phyloP scores from a whole-genome alignment of 1,140 invertebrate species.

The Potamilus streckersoni region DNA sequence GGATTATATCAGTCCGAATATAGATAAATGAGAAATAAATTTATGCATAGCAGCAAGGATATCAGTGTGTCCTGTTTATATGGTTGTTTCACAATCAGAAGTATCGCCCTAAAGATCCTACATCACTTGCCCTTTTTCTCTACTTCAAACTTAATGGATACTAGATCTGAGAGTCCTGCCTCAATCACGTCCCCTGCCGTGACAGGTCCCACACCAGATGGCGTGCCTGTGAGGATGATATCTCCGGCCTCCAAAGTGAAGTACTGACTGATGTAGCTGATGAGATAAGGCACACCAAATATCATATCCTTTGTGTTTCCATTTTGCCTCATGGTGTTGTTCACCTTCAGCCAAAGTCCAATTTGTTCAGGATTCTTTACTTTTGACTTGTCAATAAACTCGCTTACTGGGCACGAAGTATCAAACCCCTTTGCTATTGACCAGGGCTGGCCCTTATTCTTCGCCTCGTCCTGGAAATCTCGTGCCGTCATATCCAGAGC shows the following conservation, averaged over 20 bases:
- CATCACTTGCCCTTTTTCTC: slow-evolving; percentile 21
- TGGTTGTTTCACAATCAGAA: no score
- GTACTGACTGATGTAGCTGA: slow-evolving; percentile 77
- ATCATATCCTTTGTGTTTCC: slow-evolving; percentile 79
- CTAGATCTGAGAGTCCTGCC: slow-evolving; percentile 74
- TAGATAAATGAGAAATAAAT: no score
- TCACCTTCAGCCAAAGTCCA: slow-evolving; percentile 73
- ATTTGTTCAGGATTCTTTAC: slow-evolving; percentile 76
- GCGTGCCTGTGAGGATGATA: slow-evolving; percentile 83
- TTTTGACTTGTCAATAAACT: slow-evolving; percentile 74
- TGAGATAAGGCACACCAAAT: slow-evolving; percentile 76
- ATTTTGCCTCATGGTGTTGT: slow-evolving; percentile 62
- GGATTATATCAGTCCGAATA: no score
- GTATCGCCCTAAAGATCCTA: no score
- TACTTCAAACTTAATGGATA: slow-evolving; percentile 72
- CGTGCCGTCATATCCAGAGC: slow-evolving; percentile 82
- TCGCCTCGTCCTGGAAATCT: slow-evolving; percentile 72
- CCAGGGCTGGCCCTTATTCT: slow-evolving; percentile 80
- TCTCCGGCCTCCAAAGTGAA: slow-evolving; percentile 83
- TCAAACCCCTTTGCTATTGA: slow-evolving; percentile 88
- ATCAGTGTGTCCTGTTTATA: no score
- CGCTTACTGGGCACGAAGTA: slow-evolving; percentile 81
- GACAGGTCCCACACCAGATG: slow-evolving; percentile 78
- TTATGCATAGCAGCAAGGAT: slow-evolving; percentile 74
- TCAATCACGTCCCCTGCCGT: slow-evolving; percentile 78